phyloP scores from a whole-genome alignment of 1,140 invertebrate genomes.

The Aplysia californica region DNA sequence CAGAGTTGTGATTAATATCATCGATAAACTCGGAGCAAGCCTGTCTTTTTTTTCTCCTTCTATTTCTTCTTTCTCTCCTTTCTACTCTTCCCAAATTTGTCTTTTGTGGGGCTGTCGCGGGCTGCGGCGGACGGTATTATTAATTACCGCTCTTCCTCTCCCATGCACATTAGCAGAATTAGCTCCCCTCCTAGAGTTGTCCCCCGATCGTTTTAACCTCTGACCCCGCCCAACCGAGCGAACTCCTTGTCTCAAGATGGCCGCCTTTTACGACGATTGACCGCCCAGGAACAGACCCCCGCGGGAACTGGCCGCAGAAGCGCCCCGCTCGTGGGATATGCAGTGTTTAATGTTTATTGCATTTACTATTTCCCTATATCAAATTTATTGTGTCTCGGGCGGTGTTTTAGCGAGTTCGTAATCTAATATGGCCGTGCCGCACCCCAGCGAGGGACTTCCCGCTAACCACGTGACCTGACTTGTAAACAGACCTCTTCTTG shows the following conservation, averaged over 20 bases:
- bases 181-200: constrained; percentile 19
- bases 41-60: too few relatives aligned
- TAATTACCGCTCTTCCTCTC: constrained; percentile 25
- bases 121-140: constrained; percentile 11
- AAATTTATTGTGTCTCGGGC: background rate
- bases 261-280: constrained; percentile 18
- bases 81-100: background rate
- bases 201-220: constrained; percentile 16
- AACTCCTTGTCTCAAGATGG: constrained; percentile 12
- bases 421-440: background rate
- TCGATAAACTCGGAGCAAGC: too few relatives aligned
- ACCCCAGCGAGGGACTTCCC: background rate
- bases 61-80: constrained; percentile 6
- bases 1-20: too few relatives aligned
- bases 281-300: background rate
- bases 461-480: background rate
- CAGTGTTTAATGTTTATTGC: constrained; percentile 20
- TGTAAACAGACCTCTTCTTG: background rate
- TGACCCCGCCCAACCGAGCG: background rate
- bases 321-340: background rate
- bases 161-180: constrained; percentile 28
- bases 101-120: constrained; percentile 6
- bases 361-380: constrained; percentile 2
- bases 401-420: background rate
- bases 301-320: background rate